Percentiles rank a stretch among this genome's conserved stretches.
These are phyloP conservation scores for Nudaria mundana DNA, from an alignment of 2,888 invertebrate genomes.

Conservation along the genomic window DNA sequence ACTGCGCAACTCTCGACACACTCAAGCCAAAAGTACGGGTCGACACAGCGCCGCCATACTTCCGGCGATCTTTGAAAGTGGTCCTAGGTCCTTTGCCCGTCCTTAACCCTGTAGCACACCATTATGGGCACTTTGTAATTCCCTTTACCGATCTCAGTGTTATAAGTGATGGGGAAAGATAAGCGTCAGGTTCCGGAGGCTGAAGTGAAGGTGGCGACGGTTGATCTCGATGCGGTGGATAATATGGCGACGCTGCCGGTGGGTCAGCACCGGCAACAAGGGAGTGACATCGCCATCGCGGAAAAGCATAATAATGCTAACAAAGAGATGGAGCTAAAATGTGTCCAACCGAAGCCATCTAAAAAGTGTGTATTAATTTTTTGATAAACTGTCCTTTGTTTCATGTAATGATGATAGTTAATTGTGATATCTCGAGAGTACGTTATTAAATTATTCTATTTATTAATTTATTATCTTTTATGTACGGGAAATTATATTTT, in stretches of 20 bases:
- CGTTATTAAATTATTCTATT: too few relatives aligned
- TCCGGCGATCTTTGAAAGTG: slow-evolving; percentile 59
- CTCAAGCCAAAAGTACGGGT: slow-evolving; percentile 56
- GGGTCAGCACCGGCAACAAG: slow-evolving; percentile 86
- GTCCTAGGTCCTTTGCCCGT: slow-evolving; percentile 50
- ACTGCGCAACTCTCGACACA: slow-evolving; percentile 73
- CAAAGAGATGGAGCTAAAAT: slow-evolving; percentile 93
- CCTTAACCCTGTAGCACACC: slow-evolving; percentile 49
- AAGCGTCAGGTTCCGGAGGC: slow-evolving; percentile 80
- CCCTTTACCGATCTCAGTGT: slow-evolving; percentile 35
- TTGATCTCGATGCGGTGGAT: slow-evolving; percentile 92
- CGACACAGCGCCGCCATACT: slow-evolving; percentile 61
- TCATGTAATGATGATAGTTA: not conserved
- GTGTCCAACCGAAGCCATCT: slow-evolving; percentile 91
- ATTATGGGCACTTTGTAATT: slow-evolving; percentile 46
- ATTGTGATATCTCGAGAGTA: not conserved
- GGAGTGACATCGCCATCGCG: slow-evolving; percentile 86
- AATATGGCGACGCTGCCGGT: slow-evolving; percentile 95
- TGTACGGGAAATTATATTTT: too few relatives aligned
- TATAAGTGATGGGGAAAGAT: slow-evolving; percentile 71
- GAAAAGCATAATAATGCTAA: slow-evolving; percentile 92
- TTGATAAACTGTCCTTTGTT: slow-evolving; percentile 21
- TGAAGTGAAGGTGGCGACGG: slow-evolving; percentile 94
- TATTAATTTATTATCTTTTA: too few relatives aligned
- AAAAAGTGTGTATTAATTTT: slow-evolving; percentile 90